Evolutionary conservation across 2,113 vertebrate genomes (phyloP).

Genomic region (Boleophthalmus pectinirostris): DNA sequence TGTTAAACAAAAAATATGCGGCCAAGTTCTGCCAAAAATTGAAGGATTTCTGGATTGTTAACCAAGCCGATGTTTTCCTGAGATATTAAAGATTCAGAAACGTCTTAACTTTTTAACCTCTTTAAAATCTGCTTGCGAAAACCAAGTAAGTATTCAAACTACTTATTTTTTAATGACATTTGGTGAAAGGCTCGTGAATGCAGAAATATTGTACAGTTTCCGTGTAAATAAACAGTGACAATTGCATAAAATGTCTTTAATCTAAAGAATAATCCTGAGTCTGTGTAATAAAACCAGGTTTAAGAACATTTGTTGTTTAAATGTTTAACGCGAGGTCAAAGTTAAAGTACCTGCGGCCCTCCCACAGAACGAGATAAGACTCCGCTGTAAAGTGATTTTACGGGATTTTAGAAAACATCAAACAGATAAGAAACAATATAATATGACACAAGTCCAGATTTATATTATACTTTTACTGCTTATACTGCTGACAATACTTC

Average conservation of each 20-base stretch:
- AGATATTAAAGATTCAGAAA: neutral
- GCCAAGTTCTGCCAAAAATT: neutral
- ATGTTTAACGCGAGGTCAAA: neutral
- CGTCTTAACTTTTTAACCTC: neutral
- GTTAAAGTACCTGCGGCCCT: neutral
- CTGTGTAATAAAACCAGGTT: neutral
- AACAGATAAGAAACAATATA: neutral
- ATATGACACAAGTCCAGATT: no score
- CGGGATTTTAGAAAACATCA: neutral
- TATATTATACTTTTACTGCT: neutral
- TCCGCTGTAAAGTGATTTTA: neutral
- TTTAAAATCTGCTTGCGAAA: neutral
- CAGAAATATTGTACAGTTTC: neutral
- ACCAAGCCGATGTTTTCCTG: neutral
- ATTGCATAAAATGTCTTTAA: neutral
- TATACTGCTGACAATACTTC: neutral
- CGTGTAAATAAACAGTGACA: neutral
- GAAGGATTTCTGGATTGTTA: neutral
- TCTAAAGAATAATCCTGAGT: neutral
- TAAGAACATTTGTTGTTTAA: neutral
- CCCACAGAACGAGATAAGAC: neutral
- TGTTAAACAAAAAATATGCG: neutral
- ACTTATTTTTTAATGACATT: neutral
- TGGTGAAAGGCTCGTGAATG: neutral
- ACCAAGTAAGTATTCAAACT: neutral